A percentile compares a stretch with the other conserved stretches of the same genome.
Conservation (phyloP, 2,797 vertebrate species). For the Erethizon dorsatum region DNA sequence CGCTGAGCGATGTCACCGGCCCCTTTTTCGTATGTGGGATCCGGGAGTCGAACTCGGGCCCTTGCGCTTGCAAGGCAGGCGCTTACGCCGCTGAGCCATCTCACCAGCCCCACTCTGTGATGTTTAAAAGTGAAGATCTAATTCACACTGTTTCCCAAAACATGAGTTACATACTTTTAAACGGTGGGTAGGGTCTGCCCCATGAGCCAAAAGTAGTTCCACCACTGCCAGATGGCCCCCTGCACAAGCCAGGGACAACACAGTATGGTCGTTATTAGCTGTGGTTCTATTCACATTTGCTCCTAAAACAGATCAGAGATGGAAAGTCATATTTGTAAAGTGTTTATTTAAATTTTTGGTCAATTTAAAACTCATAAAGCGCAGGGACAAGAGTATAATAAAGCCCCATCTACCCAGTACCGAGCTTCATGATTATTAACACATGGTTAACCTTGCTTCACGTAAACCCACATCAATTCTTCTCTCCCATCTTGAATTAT, state of each 20-base stretch:
- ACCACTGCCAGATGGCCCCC: constrained; percentile 93
- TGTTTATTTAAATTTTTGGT: neutral
- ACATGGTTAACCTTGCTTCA: neutral
- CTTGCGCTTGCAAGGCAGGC: no score
- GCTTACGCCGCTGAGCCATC: no score
- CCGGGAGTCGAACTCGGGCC: no score
- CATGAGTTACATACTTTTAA: constrained; percentile 89
- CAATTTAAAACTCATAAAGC: constrained; percentile 62
- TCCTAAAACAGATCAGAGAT: constrained; percentile 83
- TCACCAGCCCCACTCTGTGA: no score
- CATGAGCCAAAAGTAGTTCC: constrained; percentile 92
- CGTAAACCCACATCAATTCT: constrained; percentile 34
- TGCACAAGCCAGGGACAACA: constrained; percentile 92
- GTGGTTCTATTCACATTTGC: constrained; percentile 93
- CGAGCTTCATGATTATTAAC: constrained; percentile 45
- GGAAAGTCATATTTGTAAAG: neutral
- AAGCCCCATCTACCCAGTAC: constrained; percentile 14
- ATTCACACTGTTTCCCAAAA: neutral
- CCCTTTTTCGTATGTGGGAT: no score
- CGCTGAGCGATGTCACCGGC: no score
- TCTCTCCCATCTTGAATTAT: constrained; percentile 41
- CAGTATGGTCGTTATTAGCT: constrained; percentile 93
- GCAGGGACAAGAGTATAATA: constrained; percentile 2
- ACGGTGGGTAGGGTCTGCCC: constrained; percentile 93
- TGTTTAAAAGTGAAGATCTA: constrained; percentile 21